Base-by-base conservation (phyloP, 2,888 invertebrate species). In the Poecilus cupreus region DNA sequence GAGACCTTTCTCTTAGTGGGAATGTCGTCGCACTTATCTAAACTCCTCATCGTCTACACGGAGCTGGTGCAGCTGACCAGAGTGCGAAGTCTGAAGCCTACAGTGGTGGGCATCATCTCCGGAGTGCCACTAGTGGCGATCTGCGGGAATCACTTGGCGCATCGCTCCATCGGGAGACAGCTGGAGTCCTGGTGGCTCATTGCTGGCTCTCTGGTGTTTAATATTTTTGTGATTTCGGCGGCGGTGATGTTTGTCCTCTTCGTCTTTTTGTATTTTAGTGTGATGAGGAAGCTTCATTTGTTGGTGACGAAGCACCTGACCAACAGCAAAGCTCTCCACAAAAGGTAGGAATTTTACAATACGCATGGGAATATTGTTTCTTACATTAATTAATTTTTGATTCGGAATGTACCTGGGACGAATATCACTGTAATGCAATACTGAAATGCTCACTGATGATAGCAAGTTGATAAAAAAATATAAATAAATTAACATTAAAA, bases 11-110 rank as follows among this genome's bases (percentile, higher is more conserved):
- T 94, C 86, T 91, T 94, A 86, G 89, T 93, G 11, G 93, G 93
- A 0, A 91, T 94, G 88, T 94, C 94, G 5, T 93, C 94, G 20
- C 92, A 94, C 83, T 91, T 94, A 82, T 94, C 94, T 49, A 94
- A 93, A 86, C 92, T 94, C 43, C 89, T 95, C 75, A 90, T 94
- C 82, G 91, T 94, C 83, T 94, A 94, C 84, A 93, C 94, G 0
- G 94, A 94, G 87, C 89, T 94, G 64, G 93, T 93, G 3, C 91
- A 93, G 57, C 88, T 92, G 74, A 90, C 91, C 1, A 90, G 89
- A 84, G 87, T 90, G 43, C 87, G 87, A 80, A 92, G 93, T 82
- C 88, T 91, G 84, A 92, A 92, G 57, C 92, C 92, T 51, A 93
- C 93, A 0, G 93, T 94, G 0, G 92, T 94, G 0, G 93, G 93